Conservation (phyloP, 2,888 invertebrate species). For the Oeneis ivallda region DNA sequence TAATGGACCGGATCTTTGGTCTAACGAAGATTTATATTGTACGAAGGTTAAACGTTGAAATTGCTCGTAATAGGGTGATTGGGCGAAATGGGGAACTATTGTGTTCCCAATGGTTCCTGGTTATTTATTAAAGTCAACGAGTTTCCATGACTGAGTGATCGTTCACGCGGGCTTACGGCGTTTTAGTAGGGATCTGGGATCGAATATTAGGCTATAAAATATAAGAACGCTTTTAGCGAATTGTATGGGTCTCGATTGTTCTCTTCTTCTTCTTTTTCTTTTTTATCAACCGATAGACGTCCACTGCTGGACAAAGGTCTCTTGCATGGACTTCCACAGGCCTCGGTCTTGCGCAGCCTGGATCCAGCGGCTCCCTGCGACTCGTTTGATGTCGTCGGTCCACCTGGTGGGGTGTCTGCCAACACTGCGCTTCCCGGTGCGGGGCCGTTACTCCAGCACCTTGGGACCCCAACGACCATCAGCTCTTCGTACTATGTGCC, state of each 20-base stretch:
- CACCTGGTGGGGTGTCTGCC: no score
- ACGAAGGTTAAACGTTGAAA: constrained; percentile 32
- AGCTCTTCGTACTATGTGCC: no score
- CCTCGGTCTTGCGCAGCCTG: no score
- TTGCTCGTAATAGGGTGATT: constrained; percentile 40
- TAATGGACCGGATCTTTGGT: constrained; percentile 33
- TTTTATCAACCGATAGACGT: no score
- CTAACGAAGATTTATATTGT: constrained; percentile 64
- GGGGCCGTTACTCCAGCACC: no score
- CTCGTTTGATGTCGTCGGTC: no score
- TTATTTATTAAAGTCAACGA: constrained; percentile 28
- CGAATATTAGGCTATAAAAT: not conserved
- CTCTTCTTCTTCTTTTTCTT: no score
- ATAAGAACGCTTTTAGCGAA: constrained; percentile 3
- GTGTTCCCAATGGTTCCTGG: constrained; percentile 19
- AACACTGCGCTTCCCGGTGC: no score
- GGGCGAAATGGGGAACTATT: constrained; percentile 34
- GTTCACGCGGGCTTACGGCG: constrained; percentile 4
- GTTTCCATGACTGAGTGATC: constrained; percentile 18
- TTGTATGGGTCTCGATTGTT: not conserved
- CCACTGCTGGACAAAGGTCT: no score
- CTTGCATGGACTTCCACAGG: no score
- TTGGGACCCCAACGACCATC: no score
- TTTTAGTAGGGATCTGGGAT: not conserved
- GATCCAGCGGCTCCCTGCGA: no score